Evolutionary conservation across 1,140 invertebrate genomes (phyloP), one percentile per base, ranked within the genome.

Genomic region (Ericerus pela): DNA sequence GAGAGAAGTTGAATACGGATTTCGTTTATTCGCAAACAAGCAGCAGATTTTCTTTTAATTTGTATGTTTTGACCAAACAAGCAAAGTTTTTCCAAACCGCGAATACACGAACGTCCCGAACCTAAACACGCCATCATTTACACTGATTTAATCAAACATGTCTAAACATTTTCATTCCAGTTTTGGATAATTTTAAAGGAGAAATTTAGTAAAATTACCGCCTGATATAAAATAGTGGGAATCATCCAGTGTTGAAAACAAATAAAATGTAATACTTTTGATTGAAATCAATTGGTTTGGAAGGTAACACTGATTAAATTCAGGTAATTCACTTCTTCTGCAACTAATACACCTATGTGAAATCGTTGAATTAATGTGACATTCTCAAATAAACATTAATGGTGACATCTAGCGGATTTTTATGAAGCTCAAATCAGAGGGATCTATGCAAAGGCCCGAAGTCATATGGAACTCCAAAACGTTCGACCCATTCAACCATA

Each of bases 91-190:
- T 47, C 41, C 22, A 47, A 47, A 18, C 41, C 41, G 41, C 41
- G 41, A 47, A 47, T 47, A 47, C 41, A 47, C 41, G 41, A 18
- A 47, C 41, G 41, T 47, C 41, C 41, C 41, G 41, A 47, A 47
- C 41, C 41, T 24, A 47, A 47, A 47, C 41, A 47, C 41, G 41
- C 41, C 41, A 47, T 47, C 41, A 47, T 47, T 47, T 47, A 47
- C 41, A 47, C 41, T 47, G 41, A 24, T 47, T 47, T 47, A 47
- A 47, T 47, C 26, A 47, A 47, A 47, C 41, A 47, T 47, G 41
- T 47, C 26, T 18, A 22, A 24, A 47, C 41, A 47, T 47, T 47
- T 47, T 47, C 41, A 14, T 47, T 47, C 41, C 41, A 47, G 41
- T 47, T 47, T 47, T 47, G 41, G 22, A 47, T n/a, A 24, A 24